Base-by-base conservation (phyloP, 2,888 invertebrate genomes). In the Rhabditoides inermis region DNA sequence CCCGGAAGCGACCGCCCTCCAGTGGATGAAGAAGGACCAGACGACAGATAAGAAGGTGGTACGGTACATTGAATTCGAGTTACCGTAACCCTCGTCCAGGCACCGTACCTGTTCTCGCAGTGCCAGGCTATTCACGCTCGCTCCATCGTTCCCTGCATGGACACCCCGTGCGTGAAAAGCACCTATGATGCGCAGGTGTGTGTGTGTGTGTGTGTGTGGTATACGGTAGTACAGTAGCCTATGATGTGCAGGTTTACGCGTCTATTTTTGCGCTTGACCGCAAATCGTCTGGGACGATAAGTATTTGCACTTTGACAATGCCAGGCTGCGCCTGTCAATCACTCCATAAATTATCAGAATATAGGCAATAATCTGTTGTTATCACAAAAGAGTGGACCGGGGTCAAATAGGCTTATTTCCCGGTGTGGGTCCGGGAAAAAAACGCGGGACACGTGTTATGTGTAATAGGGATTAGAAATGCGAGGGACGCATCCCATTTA, bases 111-210 rank as follows among this genome's bases (percentile, higher is more conserved):
- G 37, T 81, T 78, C 67, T 80, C 79, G 51, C 80, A 81, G 67
- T 80, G 80, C 61, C 64, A 80, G 42, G 86, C 90, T 2, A 89
- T 90, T 63, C 88, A 90, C 79, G 88, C 88, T 0, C 83, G 91
- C 41, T 88, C 90, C 2, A 83, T 91, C 63, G 66, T 90, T 2
- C 91, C 91, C 0, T 90, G 90, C 73, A 90, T 91, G 80, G 91
- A 92, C 79, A 86, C 89, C 0, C 90, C 91, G 0, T 83, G 85
- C 0, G 87, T 90, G 0, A 92, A 92, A 79, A 84, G 85, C 63
- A 85, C 87, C 0, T 91, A 89, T 76, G 81, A 83, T 48, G 87
- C 88, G 4, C 82, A 76, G 63, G 78, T 79, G 12, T 22, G 10
- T 18, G 3, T 26, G 18, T 15, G 18, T 46, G 22, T 12, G 4